Percentiles rank a stretch among this genome's conserved stretches.
Conservation (phyloP, 2,888 invertebrate species). For the Synergus gifuensis region DNA sequence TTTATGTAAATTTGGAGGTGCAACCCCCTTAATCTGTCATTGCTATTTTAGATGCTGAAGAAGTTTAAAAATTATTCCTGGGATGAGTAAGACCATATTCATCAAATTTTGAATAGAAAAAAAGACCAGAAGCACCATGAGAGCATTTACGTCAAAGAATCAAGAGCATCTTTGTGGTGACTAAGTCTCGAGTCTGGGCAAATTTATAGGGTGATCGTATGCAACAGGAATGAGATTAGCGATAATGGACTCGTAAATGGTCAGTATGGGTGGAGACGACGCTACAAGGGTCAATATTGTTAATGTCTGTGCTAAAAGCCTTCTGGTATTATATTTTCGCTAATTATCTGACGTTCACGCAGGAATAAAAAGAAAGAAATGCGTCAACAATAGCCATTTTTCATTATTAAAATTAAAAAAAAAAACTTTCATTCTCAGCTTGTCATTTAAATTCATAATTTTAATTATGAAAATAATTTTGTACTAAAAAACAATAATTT, state of each 20-base stretch:
- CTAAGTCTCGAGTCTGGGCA: neutral
- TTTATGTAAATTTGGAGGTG: too few relatives aligned
- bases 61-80: neutral
- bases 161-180: neutral
- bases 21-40: neutral
- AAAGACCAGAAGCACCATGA: slow-evolving; percentile 9
- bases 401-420: neutral
- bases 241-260: slow-evolving; percentile 43
- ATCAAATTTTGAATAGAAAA: neutral
- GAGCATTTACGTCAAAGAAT: neutral
- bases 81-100: neutral
- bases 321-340: neutral
- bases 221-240: slow-evolving; percentile 39
- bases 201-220: slow-evolving; percentile 9
- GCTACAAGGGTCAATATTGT: slow-evolving; percentile 18
- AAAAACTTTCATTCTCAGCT: neutral
- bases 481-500: too few relatives aligned
- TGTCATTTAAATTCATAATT: neutral
- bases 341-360: neutral
- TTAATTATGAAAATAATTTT: too few relatives aligned
- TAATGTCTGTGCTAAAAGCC: slow-evolving; percentile 1
- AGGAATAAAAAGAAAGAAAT: neutral
- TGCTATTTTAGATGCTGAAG: neutral
- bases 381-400: neutral
- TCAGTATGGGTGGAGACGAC: slow-evolving; percentile 32